Evolutionary conservation across 2,888 invertebrate genomes (phyloP).

Genomic region (Yponomeuta malinellus): DNA sequence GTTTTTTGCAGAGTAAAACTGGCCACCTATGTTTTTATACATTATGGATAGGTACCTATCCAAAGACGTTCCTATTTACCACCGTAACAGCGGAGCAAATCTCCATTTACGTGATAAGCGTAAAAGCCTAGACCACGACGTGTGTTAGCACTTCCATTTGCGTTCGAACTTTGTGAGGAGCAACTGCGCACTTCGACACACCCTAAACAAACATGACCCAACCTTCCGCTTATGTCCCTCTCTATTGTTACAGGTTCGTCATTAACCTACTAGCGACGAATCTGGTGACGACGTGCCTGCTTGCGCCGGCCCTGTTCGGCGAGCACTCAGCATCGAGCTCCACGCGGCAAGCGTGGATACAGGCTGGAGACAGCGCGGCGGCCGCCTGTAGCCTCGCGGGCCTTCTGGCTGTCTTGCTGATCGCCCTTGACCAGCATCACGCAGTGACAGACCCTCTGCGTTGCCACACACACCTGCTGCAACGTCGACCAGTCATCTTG

Average conservation of each 20-base stretch:
- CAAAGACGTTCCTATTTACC: background rate
- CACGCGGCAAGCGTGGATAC: conserved; percentile 76
- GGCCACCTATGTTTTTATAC: too few relatives aligned
- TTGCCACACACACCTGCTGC: conserved; percentile 66
- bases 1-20: too few relatives aligned
- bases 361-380: conserved; percentile 59
- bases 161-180: conserved; percentile 4
- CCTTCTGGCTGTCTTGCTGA: conserved; percentile 57
- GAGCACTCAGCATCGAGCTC: conserved; percentile 79
- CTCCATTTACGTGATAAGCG: background rate
- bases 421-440: conserved; percentile 73
- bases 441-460: conserved; percentile 71
- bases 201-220: conserved; percentile 7
- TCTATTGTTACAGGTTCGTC: conserved; percentile 78
- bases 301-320: conserved; percentile 67
- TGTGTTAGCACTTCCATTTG: background rate
- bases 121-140: background rate
- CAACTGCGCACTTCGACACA: conserved; percentile 4
- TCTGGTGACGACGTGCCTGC: conserved; percentile 65
- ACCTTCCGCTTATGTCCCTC: conserved; percentile 18
- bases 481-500: conserved; percentile 61
- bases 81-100: background rate
- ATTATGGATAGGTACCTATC: background rate
- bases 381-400: conserved; percentile 56
- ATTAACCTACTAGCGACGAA: conserved; percentile 74